A percentile compares a stretch with the other conserved stretches of the same genome.
Evolutionary conservation across 2,797 vertebrate species (phyloP).

Genomic region (Arctocebus calabarensis): DNA sequence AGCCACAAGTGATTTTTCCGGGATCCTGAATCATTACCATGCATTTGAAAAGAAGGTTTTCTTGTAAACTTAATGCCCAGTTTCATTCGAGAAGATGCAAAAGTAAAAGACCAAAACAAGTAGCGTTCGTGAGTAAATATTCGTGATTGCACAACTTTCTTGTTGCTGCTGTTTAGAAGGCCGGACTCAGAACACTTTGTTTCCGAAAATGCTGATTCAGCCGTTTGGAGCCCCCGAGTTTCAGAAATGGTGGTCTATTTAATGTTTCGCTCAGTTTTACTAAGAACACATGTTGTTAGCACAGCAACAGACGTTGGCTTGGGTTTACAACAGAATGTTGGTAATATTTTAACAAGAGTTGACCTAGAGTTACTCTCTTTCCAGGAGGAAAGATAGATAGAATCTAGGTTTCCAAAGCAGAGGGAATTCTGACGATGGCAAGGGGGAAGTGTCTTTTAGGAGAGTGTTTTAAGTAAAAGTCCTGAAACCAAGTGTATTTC

Average conservation of each 20-base stretch:
- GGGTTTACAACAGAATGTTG: constrained; percentile 58
- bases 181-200: constrained; percentile 79
- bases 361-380: not conserved
- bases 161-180: constrained; percentile 67
- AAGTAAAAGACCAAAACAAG: constrained; percentile 55
- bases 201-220: constrained; percentile 86
- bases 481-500: not conserved
- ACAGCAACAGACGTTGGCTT: constrained; percentile 65
- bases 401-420: not conserved
- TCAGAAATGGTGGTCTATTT: constrained; percentile 81
- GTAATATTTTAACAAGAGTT: constrained; percentile 16
- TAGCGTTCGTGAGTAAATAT: constrained; percentile 54
- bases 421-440: not conserved
- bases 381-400: constrained; percentile 13
- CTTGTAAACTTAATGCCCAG: not conserved
- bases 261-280: constrained; percentile 71
- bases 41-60: constrained; percentile 17
- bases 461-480: not conserved
- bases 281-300: constrained; percentile 78
- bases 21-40: not conserved
- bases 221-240: constrained; percentile 81
- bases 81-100: constrained; percentile 67
- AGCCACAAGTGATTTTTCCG: constrained; percentile 72
- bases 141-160: constrained; percentile 73
- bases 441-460: not conserved